A percentile compares a stretch with the other conserved stretches of the same genome.
These are phyloP conservation scores for Anguilla japonica DNA, from an alignment of 2,113 vertebrate species.

Conservation along the genomic window DNA sequence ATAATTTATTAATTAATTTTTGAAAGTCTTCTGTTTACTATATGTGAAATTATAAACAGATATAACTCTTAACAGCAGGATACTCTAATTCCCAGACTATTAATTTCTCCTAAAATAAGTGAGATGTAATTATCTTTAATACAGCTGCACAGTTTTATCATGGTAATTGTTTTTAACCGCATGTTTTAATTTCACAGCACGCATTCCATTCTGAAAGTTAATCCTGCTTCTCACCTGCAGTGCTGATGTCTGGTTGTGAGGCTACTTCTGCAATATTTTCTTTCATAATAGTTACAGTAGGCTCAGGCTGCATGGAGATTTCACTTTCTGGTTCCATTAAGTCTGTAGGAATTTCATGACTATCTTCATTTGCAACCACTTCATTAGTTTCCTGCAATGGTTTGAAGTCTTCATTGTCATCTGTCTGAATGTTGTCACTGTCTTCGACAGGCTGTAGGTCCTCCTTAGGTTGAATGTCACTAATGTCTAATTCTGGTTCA, in stretches of 20 bases:
- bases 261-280: constrained; percentile 8
- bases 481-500: not conserved
- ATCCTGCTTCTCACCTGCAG: constrained; percentile 45
- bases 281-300: not conserved
- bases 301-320: constrained; percentile 11
- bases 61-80: constrained; percentile 20
- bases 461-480: not conserved
- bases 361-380: constrained; percentile 14
- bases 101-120: constrained; percentile 17
- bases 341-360: not conserved
- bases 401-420: not conserved
- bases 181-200: constrained; percentile 9
- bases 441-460: not conserved
- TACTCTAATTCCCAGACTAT: constrained; percentile 4
- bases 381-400: constrained; percentile 8
- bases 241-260: constrained; percentile 5
- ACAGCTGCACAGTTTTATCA: constrained; percentile 22
- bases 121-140: constrained; percentile 35
- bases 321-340: constrained; percentile 7
- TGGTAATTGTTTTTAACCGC: constrained; percentile 21
- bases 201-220: not conserved
- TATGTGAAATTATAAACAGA: constrained; percentile 23
- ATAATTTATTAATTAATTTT: constrained; percentile 24
- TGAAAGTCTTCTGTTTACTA: constrained; percentile 22
- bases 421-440: not conserved